Base-by-base conservation (phyloP, 2,888 invertebrate species). In the Epistrophe eligans region DNA sequence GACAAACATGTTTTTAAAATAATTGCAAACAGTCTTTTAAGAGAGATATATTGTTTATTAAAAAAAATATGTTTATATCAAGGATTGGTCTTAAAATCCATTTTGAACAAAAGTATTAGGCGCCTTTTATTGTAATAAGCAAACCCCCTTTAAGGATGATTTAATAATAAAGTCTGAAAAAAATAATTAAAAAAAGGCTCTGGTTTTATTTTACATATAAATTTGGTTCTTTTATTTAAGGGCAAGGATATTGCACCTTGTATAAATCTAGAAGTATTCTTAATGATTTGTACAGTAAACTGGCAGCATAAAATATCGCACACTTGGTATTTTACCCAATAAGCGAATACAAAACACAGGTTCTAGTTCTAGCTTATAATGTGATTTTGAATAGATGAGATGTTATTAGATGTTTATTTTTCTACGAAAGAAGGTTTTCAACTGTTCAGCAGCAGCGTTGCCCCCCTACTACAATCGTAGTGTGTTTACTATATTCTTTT, bases 81-180 rank as follows among this genome's bases (percentile, higher is more conserved):
- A 71, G 60, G 48, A 77, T 60, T 70, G 45, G 28, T 79, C 79
- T 74, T 48, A 43, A 64, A 24, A 84, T 84, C 74, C 48, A 81
- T 67, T 70, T 58, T 45, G 6, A 15, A 67, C 35, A 66, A 76
- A 79, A 84, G 74, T 87, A 79, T 79, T 87, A 87, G 83, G 66
- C 83, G 87, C 82, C 87, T 87, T 87, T 74, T 87, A 87, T 87
- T 87, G 87, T 87, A 87, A 76, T 83, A 87, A 87, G 83, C 83
- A 87, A 84, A 7, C 57, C 79, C 82, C 87, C 87, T 87, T 79
- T 87, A 87, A 87, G 87, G 87, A 87, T 83, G 79, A 87, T 87
- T 87, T 87, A 87, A 87, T 87, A 87, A 87, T 87, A 87, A 87
- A 87, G 87, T 87, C 87, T 87, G 87, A 87, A 87, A 85, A 80